These are phyloP conservation scores for Notothenia rossii DNA, from an alignment of 2,113 vertebrate genomes.

Conservation along the genomic window DNA sequence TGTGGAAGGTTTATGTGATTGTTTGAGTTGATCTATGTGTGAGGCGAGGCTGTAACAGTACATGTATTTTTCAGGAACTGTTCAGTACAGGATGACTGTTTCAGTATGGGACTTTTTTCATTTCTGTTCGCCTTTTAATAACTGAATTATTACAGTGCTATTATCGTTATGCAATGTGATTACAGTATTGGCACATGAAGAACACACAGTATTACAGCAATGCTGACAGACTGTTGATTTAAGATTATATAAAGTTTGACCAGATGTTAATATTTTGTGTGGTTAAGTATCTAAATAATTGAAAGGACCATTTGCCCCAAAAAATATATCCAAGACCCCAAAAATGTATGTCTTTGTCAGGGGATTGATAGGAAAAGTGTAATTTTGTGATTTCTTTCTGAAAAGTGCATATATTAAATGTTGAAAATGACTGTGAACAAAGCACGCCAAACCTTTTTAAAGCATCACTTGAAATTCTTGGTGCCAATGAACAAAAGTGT, in stretches of 20 bases:
- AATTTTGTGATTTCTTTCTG: background rate
- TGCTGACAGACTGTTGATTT: no score
- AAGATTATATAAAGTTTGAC: no score
- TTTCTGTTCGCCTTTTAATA: background rate
- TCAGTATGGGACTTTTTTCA: background rate
- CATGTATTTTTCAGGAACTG: slow-evolving; percentile 30
- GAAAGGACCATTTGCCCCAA: no score
- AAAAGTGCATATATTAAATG: background rate
- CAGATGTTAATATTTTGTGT: no score
- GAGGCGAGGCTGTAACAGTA: slow-evolving; percentile 7
- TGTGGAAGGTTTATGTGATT: slow-evolving; percentile 63
- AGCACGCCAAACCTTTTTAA: background rate
- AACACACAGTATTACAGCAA: no score
- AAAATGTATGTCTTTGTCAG: no score
- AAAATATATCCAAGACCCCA: no score
- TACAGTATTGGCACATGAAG: no score
- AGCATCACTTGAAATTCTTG: background rate
- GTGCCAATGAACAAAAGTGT: background rate
- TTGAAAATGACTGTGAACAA: background rate
- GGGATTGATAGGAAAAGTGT: background rate
- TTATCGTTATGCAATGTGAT: background rate
- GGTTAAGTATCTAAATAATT: no score
- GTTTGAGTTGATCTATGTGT: slow-evolving; percentile 50
- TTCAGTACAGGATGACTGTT: background rate
- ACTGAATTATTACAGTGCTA: background rate